Evolutionary conservation across 2,888 invertebrate species (phyloP).

Genomic region (Ceramica pisi): DNA sequence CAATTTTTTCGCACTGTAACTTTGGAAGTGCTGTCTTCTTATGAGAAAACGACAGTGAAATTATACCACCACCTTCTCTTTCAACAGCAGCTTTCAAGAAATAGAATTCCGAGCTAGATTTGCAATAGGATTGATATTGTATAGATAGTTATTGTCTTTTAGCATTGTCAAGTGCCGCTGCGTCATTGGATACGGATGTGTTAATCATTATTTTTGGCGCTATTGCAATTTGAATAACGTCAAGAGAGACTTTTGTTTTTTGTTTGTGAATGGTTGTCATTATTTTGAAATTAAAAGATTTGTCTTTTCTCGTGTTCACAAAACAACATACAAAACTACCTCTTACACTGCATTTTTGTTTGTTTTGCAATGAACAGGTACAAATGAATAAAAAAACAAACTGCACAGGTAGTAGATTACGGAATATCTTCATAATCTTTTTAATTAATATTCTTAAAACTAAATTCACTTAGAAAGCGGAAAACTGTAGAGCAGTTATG

Average conservation of each 20-base stretch:
- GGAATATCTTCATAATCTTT: slow-evolving; percentile 24
- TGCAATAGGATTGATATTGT: slow-evolving; percentile 27
- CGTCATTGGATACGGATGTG: slow-evolving; percentile 18
- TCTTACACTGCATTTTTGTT: not conserved
- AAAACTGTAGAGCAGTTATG: slow-evolving; percentile 54
- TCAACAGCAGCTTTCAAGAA: slow-evolving; percentile 20
- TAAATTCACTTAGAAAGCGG: slow-evolving; percentile 63
- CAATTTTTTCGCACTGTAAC: no score
- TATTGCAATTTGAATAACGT: slow-evolving; percentile 5
- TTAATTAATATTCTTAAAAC: slow-evolving; percentile 30
- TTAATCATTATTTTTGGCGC: slow-evolving; percentile 21
- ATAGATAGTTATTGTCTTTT: slow-evolving; percentile 13
- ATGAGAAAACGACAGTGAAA: not conserved
- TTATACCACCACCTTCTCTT: slow-evolving; percentile 9
- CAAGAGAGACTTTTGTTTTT: not conserved
- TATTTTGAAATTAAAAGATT: not conserved
- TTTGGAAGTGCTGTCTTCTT: not conserved
- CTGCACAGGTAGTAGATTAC: slow-evolving; percentile 7
- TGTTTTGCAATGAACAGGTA: slow-evolving; percentile 17
- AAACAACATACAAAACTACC: not conserved
- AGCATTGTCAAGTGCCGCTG: slow-evolving; percentile 16
- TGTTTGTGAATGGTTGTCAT: not conserved
- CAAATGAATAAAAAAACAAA: not conserved
- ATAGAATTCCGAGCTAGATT: slow-evolving; percentile 29
- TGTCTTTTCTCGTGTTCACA: not conserved